A percentile compares a stretch with the other conserved stretches of the same genome.
These are phyloP conservation scores for Drosophila gunungcola DNA, from an alignment of 1,140 invertebrate species.

Conservation along the genomic window DNA sequence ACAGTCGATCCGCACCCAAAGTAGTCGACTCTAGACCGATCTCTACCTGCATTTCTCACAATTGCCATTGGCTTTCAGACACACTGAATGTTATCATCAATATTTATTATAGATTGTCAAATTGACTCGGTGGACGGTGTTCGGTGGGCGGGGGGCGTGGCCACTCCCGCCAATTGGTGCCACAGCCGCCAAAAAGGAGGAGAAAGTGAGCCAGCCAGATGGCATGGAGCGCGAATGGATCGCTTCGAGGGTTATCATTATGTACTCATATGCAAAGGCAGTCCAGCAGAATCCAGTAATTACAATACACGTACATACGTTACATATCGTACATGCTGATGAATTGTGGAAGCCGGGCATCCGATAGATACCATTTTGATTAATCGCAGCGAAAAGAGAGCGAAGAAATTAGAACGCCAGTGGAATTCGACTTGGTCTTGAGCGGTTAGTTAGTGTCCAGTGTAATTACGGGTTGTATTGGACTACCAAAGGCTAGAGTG, in stretches of 20 bases:
- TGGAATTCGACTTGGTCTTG: slow-evolving; percentile 25
- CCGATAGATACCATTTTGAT: slow-evolving; percentile 61
- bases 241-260: slow-evolving; percentile 63
- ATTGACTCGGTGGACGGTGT: neutral
- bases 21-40: neutral
- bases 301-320: slow-evolving; percentile 14
- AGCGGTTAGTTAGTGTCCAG: slow-evolving; percentile 7
- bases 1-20: neutral
- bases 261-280: slow-evolving; percentile 32
- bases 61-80: slow-evolving; percentile 26
- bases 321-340: slow-evolving; percentile 7
- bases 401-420: slow-evolving; percentile 45
- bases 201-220: slow-evolving; percentile 54
- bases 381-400: slow-evolving; percentile 46
- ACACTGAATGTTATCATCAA: slow-evolving; percentile 33
- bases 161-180: slow-evolving; percentile 16
- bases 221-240: slow-evolving; percentile 10
- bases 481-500: neutral
- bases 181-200: slow-evolving; percentile 9
- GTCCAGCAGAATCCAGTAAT: slow-evolving; percentile 48
- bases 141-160: slow-evolving; percentile 4
- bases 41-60: slow-evolving; percentile 6
- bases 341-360: slow-evolving; percentile 33
- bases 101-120: slow-evolving; percentile 43
- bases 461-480: slow-evolving; percentile 25